phyloP scores from a whole-genome alignment of 2,113 vertebrate species.

The Phaethon lepturus region DNA sequence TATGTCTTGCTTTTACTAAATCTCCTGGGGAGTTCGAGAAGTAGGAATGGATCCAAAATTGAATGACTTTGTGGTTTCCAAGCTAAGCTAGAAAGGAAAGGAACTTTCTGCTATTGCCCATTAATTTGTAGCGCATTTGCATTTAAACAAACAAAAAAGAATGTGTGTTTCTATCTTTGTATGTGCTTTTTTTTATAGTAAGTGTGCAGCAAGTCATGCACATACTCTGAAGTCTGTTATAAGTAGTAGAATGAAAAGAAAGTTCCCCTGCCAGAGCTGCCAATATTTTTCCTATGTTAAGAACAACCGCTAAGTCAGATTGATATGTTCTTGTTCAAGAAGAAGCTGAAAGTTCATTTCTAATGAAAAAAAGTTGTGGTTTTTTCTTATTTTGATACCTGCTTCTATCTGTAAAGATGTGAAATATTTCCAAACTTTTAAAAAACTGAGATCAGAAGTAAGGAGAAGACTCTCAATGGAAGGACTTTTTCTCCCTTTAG shows the following conservation, averaged over 20 bases:
- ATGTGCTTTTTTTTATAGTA: neutral
- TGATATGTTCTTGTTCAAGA: neutral
- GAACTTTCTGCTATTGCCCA: neutral
- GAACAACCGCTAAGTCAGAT: neutral
- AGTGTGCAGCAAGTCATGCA: neutral
- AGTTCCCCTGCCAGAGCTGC: neutral
- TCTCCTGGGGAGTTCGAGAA: conserved; percentile 12
- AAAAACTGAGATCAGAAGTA: neutral
- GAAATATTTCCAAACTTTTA: neutral
- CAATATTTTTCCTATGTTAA: neutral
- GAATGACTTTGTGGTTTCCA: conserved; percentile 8
- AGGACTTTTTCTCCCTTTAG: neutral
- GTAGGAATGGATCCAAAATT: conserved; percentile 39
- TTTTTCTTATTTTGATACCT: neutral
- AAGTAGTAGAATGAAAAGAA: neutral
- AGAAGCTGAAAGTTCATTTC: neutral
- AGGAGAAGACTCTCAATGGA: neutral
- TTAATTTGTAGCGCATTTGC: conserved; percentile 5
- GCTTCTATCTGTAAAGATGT: neutral
- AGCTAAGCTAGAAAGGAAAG: conserved; percentile 16
- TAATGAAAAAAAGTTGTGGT: neutral
- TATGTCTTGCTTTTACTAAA: conserved; percentile 43
- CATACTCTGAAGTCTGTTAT: neutral
- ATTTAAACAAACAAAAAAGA: neutral
- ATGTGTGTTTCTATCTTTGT: neutral